Conservation (phyloP, 2,113 vertebrate species). For the Vimba vimba region DNA sequence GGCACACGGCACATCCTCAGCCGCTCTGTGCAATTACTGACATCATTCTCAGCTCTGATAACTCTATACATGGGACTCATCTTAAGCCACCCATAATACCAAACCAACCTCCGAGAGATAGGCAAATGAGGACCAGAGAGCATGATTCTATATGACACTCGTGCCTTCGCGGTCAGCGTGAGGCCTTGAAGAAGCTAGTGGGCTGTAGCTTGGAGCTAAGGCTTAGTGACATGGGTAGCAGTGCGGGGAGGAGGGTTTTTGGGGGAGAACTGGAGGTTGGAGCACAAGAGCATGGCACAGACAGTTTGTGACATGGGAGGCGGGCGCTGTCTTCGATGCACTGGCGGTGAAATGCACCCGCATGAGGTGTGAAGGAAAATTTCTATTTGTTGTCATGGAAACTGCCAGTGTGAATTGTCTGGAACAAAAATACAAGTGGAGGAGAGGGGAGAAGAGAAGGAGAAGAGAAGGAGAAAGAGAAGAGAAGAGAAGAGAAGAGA, state of each 20-base stretch:
- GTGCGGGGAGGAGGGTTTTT: not conserved
- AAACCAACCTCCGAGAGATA: constrained; percentile 18
- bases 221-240: constrained; percentile 10
- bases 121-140: constrained; percentile 23
- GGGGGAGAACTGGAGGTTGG: constrained; percentile 31
- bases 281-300: constrained; percentile 56
- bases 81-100: constrained; percentile 22
- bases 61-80: constrained; percentile 24
- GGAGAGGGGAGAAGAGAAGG: constrained; percentile 52
- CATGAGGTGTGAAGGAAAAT: constrained; percentile 72
- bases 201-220: constrained; percentile 32
- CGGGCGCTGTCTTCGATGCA: constrained; percentile 51
- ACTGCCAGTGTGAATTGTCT: constrained; percentile 76
- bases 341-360: constrained; percentile 68
- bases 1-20: constrained; percentile 27
- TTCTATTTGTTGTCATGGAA: constrained; percentile 83
- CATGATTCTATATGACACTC: constrained; percentile 28
- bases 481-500: constrained; percentile 45
- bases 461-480: constrained; percentile 53
- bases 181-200: constrained; percentile 28
- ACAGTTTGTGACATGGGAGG: constrained; percentile 52
- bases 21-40: constrained; percentile 36
- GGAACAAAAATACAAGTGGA: constrained; percentile 66
- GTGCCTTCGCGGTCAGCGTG: constrained; percentile 17
- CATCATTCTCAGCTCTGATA: constrained; percentile 41